phyloP scores from a whole-genome alignment of 2,113 vertebrate genomes.

The Hippocampus abdominalis region DNA sequence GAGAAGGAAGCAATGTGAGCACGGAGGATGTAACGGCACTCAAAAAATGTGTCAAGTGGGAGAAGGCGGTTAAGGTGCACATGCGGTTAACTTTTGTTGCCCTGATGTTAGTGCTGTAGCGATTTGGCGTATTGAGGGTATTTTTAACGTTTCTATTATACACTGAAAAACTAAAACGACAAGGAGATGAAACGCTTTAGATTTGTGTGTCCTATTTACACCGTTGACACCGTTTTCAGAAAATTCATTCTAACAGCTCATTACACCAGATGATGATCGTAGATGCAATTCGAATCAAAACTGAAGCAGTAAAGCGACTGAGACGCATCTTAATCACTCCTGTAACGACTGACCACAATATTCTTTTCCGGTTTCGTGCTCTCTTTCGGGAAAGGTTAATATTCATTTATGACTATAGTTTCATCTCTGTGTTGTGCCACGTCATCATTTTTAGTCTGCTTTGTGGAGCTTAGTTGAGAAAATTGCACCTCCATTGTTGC shows the following conservation, averaged over 20 bases:
- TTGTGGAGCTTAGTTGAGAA: background rate
- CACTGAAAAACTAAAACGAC: background rate
- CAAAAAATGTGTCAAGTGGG: background rate
- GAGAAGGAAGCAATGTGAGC: constrained; percentile 47
- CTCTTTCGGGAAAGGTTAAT: background rate
- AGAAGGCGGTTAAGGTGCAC: background rate
- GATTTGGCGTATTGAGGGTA: background rate
- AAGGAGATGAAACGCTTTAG: background rate
- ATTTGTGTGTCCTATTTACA: background rate
- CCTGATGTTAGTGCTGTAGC: background rate
- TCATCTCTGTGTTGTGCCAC: background rate
- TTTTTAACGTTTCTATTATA: background rate
- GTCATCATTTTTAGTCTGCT: background rate
- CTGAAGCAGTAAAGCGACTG: background rate
- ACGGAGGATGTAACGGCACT: constrained; percentile 32
- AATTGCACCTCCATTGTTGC: background rate
- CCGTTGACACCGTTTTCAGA: background rate
- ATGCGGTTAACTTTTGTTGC: background rate
- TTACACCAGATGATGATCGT: background rate
- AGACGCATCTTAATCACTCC: background rate
- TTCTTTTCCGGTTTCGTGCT: background rate
- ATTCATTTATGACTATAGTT: no score
- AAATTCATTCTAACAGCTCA: background rate
- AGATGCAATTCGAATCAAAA: background rate
- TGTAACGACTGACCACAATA: background rate